These are phyloP conservation scores for Channa argus DNA, from an alignment of 2,113 vertebrate species.

Conservation along the genomic window DNA sequence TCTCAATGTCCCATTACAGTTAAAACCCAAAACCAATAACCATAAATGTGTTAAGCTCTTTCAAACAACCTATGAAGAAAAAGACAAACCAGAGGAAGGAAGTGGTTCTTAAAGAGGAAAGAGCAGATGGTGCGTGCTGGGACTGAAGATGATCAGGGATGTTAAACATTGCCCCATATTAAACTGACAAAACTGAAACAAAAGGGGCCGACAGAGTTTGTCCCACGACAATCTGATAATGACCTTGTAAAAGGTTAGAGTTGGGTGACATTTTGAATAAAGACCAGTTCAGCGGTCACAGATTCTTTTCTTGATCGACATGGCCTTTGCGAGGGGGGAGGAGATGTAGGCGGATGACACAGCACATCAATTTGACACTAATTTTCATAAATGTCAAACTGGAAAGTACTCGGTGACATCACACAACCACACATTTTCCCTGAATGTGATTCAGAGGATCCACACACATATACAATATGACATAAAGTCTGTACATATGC, in stretches of 20 bases:
- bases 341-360: conserved; percentile 34
- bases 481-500: neutral
- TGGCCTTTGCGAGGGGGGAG: conserved; percentile 28
- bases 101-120: conserved; percentile 55
- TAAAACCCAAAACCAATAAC: too few species aligned
- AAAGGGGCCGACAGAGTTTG: neutral
- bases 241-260: conserved; percentile 15
- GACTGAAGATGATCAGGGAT: conserved; percentile 25
- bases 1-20: too few species aligned
- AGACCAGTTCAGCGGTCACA: neutral
- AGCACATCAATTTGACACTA: conserved; percentile 29
- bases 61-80: neutral
- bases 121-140: neutral
- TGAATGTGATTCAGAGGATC: conserved; percentile 55
- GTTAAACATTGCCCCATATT: conserved; percentile 35
- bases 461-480: neutral
- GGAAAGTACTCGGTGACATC: conserved; percentile 55
- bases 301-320: conserved; percentile 37
- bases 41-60: too few species aligned
- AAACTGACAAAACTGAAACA: conserved; percentile 39
- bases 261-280: conserved; percentile 50
- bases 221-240: conserved; percentile 19
- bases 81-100: conserved; percentile 57
- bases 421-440: conserved; percentile 49
- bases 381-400: conserved; percentile 59